Evolutionary conservation across 2,888 invertebrate genomes (phyloP).

Genomic region (Altica lythri): DNA sequence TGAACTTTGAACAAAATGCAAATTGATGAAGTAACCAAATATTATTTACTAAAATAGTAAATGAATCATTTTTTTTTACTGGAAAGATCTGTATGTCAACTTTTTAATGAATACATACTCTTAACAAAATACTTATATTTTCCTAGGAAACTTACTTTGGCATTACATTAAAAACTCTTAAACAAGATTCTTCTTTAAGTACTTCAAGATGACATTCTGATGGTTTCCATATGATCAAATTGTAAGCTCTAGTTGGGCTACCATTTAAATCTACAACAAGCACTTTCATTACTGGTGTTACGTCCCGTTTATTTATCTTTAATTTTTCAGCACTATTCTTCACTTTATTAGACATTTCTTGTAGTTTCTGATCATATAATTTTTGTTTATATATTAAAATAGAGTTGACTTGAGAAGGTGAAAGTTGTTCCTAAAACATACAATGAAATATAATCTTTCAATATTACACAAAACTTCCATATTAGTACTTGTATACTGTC

Average conservation of each 20-base stretch:
- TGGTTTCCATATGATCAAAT: constrained; percentile 75
- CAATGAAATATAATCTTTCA: no score
- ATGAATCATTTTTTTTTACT: no score
- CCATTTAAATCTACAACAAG: constrained; percentile 55
- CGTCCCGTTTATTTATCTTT: constrained; percentile 49
- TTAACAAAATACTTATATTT: neutral
- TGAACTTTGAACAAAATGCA: no score
- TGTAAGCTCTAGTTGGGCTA: constrained; percentile 49
- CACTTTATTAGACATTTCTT: constrained; percentile 41
- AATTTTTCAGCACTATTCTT: constrained; percentile 40
- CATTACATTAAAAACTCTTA: constrained; percentile 67
- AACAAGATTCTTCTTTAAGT: constrained; percentile 66
- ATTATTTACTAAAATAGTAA: no score
- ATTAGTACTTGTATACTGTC: constrained; percentile 59
- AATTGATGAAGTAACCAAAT: no score
- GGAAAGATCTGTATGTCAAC: no score
- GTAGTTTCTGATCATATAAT: constrained; percentile 49
- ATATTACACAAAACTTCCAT: no score
- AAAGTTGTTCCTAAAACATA: constrained; percentile 61
- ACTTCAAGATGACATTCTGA: constrained; percentile 63
- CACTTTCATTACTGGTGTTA: constrained; percentile 57
- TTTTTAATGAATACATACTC: no score
- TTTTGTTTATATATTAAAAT: constrained; percentile 54
- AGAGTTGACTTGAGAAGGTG: constrained; percentile 59
- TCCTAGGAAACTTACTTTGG: constrained; percentile 48